Percentiles rank a stretch among this genome's conserved stretches.
Evolutionary conservation across 2,888 invertebrate genomes (phyloP).

Genomic region (Coenonympha arcania): DNA sequence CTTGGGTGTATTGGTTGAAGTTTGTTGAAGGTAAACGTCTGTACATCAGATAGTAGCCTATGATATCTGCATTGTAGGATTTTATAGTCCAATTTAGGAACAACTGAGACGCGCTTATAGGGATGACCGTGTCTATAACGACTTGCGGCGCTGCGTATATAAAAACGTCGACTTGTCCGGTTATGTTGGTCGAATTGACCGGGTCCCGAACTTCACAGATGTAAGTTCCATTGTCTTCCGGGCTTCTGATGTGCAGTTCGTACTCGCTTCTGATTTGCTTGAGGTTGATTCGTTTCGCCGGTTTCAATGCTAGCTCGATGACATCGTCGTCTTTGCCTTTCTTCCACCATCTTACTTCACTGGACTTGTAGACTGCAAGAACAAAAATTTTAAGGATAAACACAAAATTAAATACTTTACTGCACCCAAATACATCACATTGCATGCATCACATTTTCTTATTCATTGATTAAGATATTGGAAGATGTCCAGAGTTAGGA

Average conservation of each 20-base stretch:
- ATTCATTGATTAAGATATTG: too few relatives aligned
- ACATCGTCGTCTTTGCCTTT: constrained; percentile 34
- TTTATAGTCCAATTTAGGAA: constrained; percentile 88
- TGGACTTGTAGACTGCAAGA: constrained; percentile 51
- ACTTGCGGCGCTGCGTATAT: constrained; percentile 82
- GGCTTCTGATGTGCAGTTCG: constrained; percentile 58
- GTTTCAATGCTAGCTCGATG: constrained; percentile 28
- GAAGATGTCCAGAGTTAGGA: too few relatives aligned
- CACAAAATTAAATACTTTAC: too few relatives aligned
- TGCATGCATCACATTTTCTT: too few relatives aligned
- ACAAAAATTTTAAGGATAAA: too few relatives aligned
- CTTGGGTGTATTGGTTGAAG: constrained; percentile 64
- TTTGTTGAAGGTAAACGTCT: constrained; percentile 43
- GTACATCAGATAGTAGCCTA: constrained; percentile 73
- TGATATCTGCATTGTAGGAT: constrained; percentile 81
- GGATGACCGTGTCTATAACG: constrained; percentile 80
- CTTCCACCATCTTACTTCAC: constrained; percentile 54
- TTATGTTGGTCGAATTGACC: constrained; percentile 49
- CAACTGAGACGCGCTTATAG: constrained; percentile 82
- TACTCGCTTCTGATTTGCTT: constrained; percentile 76
- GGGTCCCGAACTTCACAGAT: constrained; percentile 50
- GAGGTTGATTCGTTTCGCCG: constrained; percentile 30
- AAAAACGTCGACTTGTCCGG: constrained; percentile 65
- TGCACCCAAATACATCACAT: too few relatives aligned
- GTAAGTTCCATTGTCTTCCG: constrained; percentile 80